These are phyloP conservation scores for Marcusenius ussheri DNA, from an alignment of 2,113 vertebrate species.

Conservation along the genomic window DNA sequence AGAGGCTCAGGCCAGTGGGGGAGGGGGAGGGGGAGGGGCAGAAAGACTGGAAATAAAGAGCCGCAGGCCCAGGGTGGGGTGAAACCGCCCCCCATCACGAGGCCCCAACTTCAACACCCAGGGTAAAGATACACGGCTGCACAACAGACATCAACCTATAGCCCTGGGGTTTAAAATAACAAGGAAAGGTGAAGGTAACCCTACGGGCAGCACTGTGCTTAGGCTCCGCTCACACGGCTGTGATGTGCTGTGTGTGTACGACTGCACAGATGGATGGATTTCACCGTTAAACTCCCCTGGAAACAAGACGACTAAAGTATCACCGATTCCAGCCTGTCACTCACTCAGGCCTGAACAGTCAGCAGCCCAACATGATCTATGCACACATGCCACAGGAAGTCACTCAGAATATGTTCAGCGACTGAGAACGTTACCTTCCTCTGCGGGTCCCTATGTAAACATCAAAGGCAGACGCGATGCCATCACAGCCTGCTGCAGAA, in stretches of 20 bases:
- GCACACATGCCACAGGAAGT: background rate
- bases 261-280: background rate
- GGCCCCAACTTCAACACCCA: background rate
- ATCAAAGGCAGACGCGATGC: background rate
- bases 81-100: background rate
- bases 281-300: background rate
- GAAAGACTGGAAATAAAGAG: background rate
- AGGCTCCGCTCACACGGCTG: background rate
- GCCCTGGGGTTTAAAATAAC: background rate
- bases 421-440: background rate
- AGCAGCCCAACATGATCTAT: background rate
- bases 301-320: background rate
- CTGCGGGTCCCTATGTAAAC: background rate
- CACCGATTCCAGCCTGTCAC: background rate
- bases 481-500: background rate
- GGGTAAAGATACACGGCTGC: background rate
- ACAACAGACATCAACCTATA: background rate
- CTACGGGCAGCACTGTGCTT: background rate
- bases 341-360: background rate
- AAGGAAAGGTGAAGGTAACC: background rate
- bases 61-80: background rate
- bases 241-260: background rate
- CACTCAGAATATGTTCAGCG: background rate
- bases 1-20: background rate
- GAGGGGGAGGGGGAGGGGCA: background rate